A percentile compares a stretch with the other conserved stretches of the same genome.
Evolutionary conservation across 1,140 invertebrate genomes (phyloP).

Genomic region (Liolophura sinensis): DNA sequence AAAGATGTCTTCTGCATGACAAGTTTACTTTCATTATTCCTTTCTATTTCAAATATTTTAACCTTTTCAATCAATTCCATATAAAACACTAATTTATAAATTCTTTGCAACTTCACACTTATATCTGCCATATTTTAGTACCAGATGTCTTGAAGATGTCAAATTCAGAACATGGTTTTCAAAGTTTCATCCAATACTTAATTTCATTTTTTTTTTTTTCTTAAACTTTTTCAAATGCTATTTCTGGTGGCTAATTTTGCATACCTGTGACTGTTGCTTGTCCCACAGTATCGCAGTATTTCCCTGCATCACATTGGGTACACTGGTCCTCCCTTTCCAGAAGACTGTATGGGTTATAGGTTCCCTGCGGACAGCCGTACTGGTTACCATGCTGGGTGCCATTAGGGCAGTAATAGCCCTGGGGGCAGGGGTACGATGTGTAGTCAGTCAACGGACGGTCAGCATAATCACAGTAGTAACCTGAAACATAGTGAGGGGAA

Average conservation of each 20-base stretch:
- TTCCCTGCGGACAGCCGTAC: conserved; percentile 47
- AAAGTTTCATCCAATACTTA: too few species aligned
- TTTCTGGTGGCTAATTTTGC: too few species aligned
- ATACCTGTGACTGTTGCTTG: conserved; percentile 34
- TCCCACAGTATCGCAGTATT: conserved; percentile 44
- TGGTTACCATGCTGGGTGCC: conserved; percentile 44
- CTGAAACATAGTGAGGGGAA: conserved; percentile 19
- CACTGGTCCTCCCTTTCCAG: conserved; percentile 33
- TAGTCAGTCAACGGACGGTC: conserved; percentile 35
- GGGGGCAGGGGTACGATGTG: conserved; percentile 40
- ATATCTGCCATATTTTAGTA: too few species aligned
- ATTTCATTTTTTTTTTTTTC: too few species aligned
- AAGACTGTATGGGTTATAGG: conserved; percentile 40
- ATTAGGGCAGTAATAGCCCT: conserved; percentile 52
- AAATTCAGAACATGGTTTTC: too few species aligned
- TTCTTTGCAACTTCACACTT: too few species aligned
- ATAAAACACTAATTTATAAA: too few species aligned
- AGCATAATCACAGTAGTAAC: conserved; percentile 46
- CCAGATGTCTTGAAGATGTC: too few species aligned
- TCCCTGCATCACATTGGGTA: conserved; percentile 44
- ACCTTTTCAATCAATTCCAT: too few species aligned
- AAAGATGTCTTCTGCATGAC: too few species aligned
- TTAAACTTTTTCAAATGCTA: too few species aligned
- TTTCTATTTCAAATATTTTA: background rate
- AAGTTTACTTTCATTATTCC: background rate